Conservation (phyloP, 2,113 vertebrate genomes). For the Dicaeum eximium region DNA sequence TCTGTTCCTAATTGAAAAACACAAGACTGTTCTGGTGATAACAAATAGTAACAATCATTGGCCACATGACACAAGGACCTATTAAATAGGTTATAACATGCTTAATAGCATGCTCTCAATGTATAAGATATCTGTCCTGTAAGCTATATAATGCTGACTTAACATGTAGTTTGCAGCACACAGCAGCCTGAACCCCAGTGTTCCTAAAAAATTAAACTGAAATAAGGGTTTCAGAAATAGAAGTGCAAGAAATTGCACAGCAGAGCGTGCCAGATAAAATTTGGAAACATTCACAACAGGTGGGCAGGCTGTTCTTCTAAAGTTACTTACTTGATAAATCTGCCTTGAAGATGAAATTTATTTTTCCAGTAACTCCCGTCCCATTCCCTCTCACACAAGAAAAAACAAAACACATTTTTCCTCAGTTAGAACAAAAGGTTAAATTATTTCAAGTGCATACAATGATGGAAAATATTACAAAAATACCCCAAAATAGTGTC, state of each 20-base stretch:
- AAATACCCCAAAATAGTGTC: background rate
- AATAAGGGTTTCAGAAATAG: background rate
- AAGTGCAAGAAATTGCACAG: background rate
- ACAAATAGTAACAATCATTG: background rate
- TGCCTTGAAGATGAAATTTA: constrained; percentile 42
- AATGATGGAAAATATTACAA: background rate
- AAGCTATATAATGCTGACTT: background rate
- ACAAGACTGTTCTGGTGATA: background rate
- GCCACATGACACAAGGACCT: background rate
- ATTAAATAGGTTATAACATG: background rate
- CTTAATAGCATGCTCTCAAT: background rate
- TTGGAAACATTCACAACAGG: constrained; percentile 1
- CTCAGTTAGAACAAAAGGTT: constrained; percentile 42
- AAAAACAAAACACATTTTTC: constrained; percentile 24
- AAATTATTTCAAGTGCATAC: constrained; percentile 23
- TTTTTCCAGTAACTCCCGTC: constrained; percentile 57
- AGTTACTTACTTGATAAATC: constrained; percentile 9
- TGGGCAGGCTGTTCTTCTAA: background rate
- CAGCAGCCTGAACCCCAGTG: background rate
- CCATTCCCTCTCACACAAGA: background rate
- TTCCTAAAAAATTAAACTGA: background rate
- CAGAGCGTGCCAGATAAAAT: constrained; percentile 16
- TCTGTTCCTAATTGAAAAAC: background rate
- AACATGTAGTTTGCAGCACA: background rate
- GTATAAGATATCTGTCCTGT: background rate